Percentiles rank a stretch among this genome's conserved stretches.
Evolutionary conservation across 2,113 vertebrate species (phyloP).

Genomic region (Dromaius novaehollandiae): DNA sequence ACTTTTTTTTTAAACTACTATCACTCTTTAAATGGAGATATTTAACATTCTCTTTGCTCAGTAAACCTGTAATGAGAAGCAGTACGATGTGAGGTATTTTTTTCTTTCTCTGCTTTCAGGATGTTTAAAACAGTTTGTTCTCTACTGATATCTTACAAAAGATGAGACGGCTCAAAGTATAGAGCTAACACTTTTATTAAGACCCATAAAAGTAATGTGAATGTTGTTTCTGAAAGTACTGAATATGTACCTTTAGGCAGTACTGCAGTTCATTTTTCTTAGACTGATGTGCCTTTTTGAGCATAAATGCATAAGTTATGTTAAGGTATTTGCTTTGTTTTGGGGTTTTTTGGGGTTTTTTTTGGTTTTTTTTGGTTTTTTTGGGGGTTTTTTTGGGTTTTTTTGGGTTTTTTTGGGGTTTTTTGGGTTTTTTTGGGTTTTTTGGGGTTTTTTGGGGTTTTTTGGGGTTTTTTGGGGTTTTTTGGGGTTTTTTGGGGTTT

Average conservation of each 20-base stretch:
- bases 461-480: no score
- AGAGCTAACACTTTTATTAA: neutral
- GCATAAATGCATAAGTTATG: no score
- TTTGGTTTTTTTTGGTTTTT: no score
- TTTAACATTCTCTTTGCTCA: neutral
- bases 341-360: no score
- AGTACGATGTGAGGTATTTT: neutral
- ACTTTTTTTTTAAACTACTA: neutral
- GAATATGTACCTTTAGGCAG: neutral
- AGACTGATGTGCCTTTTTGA: no score
- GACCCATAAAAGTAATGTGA: neutral
- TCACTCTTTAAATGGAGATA: neutral
- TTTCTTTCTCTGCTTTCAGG: neutral
- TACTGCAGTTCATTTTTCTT: no score
- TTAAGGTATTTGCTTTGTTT: neutral
- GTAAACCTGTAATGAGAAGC: neutral
- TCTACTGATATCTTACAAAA: neutral
- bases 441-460: no score
- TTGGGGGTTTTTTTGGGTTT: no score
- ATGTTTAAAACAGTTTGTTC: neutral
- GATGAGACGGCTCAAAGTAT: accelerated
- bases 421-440: no score
- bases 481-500: no score
- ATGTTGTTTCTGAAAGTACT: neutral
- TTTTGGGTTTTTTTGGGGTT: no score